phyloP scores from a whole-genome alignment of 2,797 vertebrate genomes.

The Macropus fuliginosus region DNA sequence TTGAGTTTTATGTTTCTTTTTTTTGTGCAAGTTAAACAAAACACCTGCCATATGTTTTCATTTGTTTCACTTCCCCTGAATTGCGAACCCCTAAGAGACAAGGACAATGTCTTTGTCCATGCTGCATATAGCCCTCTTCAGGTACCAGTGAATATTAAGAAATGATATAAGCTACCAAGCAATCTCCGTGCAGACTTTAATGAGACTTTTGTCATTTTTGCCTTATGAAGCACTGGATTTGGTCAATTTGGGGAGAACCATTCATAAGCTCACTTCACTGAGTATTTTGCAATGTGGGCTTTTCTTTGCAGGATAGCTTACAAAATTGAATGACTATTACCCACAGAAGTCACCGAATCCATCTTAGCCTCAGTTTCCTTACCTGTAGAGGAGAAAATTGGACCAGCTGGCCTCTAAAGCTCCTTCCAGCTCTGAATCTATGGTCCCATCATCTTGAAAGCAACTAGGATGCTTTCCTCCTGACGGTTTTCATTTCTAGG shows the following conservation, averaged over 20 bases:
- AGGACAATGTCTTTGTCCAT: constrained; percentile 6
- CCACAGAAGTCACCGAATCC: not conserved
- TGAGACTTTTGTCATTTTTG: not conserved
- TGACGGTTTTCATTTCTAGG: not conserved
- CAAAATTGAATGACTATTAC: not conserved
- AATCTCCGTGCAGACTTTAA: not conserved
- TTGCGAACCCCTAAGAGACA: not conserved
- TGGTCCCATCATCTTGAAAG: not conserved
- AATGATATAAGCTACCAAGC: not conserved
- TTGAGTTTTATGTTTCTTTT: constrained; percentile 34
- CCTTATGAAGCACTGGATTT: not conserved
- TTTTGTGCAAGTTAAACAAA: not conserved
- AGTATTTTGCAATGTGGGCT: not conserved
- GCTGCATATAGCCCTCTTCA: not conserved
- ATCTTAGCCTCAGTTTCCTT: not conserved
- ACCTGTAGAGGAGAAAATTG: not conserved
- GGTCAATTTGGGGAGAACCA: not conserved
- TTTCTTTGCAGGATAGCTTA: not conserved
- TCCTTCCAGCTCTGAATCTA: not conserved
- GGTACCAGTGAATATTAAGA: not conserved
- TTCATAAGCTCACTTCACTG: not conserved
- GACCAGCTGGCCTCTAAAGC: not conserved
- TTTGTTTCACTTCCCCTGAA: constrained; percentile 22
- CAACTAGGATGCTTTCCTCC: not conserved
- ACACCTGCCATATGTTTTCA: constrained; percentile 3